Evolutionary conservation across 2,888 invertebrate species (phyloP).

Genomic region (Sminthurides aquaticus): DNA sequence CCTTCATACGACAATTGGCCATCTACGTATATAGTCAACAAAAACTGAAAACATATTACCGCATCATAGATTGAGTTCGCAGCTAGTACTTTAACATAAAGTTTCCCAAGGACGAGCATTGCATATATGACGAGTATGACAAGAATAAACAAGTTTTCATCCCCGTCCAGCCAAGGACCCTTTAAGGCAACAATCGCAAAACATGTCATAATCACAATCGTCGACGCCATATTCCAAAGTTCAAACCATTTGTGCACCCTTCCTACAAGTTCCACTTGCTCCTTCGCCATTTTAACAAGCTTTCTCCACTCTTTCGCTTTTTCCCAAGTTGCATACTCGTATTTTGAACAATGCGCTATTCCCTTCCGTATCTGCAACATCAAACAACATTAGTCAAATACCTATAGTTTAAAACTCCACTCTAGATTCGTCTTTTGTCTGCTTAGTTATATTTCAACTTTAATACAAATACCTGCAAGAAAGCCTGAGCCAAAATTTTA

Average conservation of each 20-base stretch:
- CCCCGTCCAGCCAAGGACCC: neutral
- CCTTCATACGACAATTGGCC: too few species aligned
- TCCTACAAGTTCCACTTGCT: neutral
- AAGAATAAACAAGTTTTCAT: neutral
- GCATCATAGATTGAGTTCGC: conserved; percentile 5
- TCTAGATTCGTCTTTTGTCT: too few species aligned
- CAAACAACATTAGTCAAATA: too few species aligned
- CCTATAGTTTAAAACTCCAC: too few species aligned
- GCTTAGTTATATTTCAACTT: too few species aligned
- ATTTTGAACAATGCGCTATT: neutral
- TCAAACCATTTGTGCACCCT: conserved; percentile 11
- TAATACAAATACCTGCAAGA: neutral
- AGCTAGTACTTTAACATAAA: conserved; percentile 16
- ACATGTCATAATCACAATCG: conserved; percentile 1
- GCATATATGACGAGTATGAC: neutral
- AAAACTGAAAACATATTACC: too few species aligned
- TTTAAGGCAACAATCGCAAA: neutral
- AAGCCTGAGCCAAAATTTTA: neutral
- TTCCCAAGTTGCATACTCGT: neutral
- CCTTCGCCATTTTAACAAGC: conserved; percentile 5
- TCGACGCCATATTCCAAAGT: neutral
- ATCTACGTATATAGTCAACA: too few species aligned
- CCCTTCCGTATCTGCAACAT: conserved; percentile 5
- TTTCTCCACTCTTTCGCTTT: conserved; percentile 13
- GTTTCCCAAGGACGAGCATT: neutral